Evolutionary conservation across 2,797 vertebrate genomes (phyloP).

Genomic region (Zalophus californianus): DNA sequence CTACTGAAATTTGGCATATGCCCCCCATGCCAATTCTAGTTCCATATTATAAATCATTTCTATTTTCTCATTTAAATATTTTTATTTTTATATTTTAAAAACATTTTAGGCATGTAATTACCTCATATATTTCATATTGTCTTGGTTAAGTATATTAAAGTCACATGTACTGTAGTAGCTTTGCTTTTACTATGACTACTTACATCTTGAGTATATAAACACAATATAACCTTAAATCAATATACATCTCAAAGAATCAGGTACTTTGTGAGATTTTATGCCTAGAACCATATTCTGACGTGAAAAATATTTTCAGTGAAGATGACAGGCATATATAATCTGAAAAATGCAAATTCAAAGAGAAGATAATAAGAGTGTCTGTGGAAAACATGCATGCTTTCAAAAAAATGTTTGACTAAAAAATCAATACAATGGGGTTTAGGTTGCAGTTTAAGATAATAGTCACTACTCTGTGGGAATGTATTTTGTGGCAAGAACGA

Average conservation of each 20-base stretch:
- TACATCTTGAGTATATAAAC: not conserved
- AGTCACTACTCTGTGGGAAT: not conserved
- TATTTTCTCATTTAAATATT: not conserved
- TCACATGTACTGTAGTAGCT: not conserved
- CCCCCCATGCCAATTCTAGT: not conserved
- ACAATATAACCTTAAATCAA: not conserved
- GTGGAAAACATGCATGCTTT: not conserved
- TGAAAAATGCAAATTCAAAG: not conserved
- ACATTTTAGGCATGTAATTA: not conserved
- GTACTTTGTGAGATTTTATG: not conserved
- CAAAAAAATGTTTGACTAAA: not conserved
- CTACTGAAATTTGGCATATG: not conserved
- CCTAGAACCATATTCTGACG: not conserved
- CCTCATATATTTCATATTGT: not conserved
- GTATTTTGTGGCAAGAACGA: not conserved
- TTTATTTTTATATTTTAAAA: not conserved
- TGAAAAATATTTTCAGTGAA: not conserved
- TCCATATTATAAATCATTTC: not conserved
- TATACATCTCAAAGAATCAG: not conserved
- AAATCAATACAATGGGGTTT: not conserved
- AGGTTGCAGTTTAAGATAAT: not conserved
- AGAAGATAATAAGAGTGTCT: slow-evolving; percentile 4
- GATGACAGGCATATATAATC: not conserved
- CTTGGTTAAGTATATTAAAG: not conserved
- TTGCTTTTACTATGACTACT: not conserved